These are phyloP conservation scores for Leptinotarsa peninsularis DNA, from an alignment of 2,888 invertebrate species.

Conservation along the genomic window DNA sequence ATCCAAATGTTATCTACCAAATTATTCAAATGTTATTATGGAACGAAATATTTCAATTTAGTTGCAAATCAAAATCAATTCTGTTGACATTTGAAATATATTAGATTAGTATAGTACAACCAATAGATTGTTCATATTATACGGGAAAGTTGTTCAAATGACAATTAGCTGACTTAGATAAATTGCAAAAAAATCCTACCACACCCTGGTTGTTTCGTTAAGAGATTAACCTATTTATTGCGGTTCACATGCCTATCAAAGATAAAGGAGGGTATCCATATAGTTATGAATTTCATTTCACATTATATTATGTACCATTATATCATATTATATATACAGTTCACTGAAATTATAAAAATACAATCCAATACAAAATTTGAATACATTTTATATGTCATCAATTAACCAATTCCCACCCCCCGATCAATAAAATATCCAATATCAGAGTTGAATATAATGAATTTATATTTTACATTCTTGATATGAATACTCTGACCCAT, in stretches of 20 bases:
- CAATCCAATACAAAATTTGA: too few relatives aligned
- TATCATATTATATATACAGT: neutral
- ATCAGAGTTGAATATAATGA: too few relatives aligned
- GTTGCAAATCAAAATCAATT: constrained; percentile 56
- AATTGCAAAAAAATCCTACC: constrained; percentile 54
- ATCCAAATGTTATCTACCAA: constrained; percentile 20
- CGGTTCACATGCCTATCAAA: constrained; percentile 7
- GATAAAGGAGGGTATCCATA: neutral
- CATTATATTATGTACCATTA: neutral
- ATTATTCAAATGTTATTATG: constrained; percentile 37
- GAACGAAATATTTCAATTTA: constrained; percentile 51
- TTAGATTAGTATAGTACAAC: constrained; percentile 49
- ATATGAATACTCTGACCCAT: too few relatives aligned
- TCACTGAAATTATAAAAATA: neutral
- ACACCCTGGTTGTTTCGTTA: constrained; percentile 61
- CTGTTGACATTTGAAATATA: constrained; percentile 60
- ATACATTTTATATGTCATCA: too few relatives aligned
- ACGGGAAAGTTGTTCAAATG: constrained; percentile 63
- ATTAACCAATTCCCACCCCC: too few relatives aligned
- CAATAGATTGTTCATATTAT: constrained; percentile 57
- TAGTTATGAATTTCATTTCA: neutral
- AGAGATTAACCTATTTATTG: constrained; percentile 49
- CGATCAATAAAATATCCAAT: too few relatives aligned
- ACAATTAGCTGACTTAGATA: constrained; percentile 53
- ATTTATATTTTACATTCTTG: too few relatives aligned